phyloP scores from a whole-genome alignment of 2,113 vertebrate species.

The Pelodiscus sinensis region DNA sequence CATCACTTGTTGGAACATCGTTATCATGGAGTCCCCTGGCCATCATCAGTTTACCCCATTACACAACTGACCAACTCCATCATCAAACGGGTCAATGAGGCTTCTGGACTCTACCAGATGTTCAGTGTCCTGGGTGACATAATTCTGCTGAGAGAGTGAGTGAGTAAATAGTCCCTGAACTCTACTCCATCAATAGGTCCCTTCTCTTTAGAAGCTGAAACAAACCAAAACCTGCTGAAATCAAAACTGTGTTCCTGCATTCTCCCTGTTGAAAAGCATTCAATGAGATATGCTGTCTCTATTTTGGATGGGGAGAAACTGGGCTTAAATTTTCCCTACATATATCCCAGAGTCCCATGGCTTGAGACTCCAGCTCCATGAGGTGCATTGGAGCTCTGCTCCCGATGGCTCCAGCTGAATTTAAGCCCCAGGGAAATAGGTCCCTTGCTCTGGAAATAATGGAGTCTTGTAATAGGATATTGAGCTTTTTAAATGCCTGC shows the following conservation, averaged over 20 bases:
- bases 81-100: conserved; percentile 90
- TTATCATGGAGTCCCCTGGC: conserved; percentile 89
- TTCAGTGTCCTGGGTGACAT: conserved; percentile 92
- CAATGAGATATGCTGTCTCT: neutral
- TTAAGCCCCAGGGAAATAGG: neutral
- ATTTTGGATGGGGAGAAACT: neutral
- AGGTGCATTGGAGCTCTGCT: too few relatives aligned
- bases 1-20: conserved; percentile 90
- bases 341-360: too few relatives aligned
- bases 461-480: neutral
- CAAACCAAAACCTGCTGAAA: neutral
- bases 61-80: conserved; percentile 90
- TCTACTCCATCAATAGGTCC: neutral
- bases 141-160: conserved; percentile 92
- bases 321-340: too few relatives aligned
- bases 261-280: neutral
- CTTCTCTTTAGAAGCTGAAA: neutral
- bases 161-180: conserved; percentile 72
- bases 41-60: conserved; percentile 75
- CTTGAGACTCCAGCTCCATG: too few relatives aligned
- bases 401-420: too few relatives aligned
- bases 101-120: conserved; percentile 97
- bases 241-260: neutral
- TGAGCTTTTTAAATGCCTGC: neutral
- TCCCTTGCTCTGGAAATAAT: neutral